phyloP scores from a whole-genome alignment of 2,113 vertebrate species.

The Caretta caretta region DNA sequence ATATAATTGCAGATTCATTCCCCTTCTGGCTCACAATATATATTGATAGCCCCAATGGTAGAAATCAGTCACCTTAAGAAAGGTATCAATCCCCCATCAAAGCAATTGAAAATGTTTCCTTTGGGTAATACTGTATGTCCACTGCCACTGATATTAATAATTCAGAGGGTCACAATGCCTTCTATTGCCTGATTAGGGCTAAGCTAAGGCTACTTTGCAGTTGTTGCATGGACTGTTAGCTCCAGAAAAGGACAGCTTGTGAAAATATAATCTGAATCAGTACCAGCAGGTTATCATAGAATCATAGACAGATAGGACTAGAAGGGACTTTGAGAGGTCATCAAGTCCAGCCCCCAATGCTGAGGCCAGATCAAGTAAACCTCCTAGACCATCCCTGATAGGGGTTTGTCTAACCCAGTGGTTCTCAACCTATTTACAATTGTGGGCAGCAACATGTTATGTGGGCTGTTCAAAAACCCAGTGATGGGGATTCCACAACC shows the following conservation, averaged over 20 bases:
- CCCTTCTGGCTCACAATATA: not conserved
- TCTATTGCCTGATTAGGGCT: accelerated
- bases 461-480: too few relatives aligned
- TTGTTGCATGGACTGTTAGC: not conserved
- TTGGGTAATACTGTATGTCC: not conserved
- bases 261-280: too few relatives aligned
- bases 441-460: too few relatives aligned
- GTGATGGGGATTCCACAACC: not conserved
- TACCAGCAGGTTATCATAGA: too few relatives aligned
- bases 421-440: too few relatives aligned
- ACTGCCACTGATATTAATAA: not conserved
- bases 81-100: not conserved
- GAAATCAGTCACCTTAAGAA: not conserved
- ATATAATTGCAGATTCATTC: not conserved
- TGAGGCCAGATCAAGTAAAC: not conserved
- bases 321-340: not conserved
- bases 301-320: not conserved
- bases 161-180: not conserved
- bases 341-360: not conserved
- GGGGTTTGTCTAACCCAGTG: not conserved
- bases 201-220: accelerated
- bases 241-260: too few relatives aligned
- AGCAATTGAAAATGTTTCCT: not conserved
- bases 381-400: not conserved
- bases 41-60: not conserved